Conservation (phyloP, 2,888 invertebrate genomes). For the Ichneumoninae sp. region DNA sequence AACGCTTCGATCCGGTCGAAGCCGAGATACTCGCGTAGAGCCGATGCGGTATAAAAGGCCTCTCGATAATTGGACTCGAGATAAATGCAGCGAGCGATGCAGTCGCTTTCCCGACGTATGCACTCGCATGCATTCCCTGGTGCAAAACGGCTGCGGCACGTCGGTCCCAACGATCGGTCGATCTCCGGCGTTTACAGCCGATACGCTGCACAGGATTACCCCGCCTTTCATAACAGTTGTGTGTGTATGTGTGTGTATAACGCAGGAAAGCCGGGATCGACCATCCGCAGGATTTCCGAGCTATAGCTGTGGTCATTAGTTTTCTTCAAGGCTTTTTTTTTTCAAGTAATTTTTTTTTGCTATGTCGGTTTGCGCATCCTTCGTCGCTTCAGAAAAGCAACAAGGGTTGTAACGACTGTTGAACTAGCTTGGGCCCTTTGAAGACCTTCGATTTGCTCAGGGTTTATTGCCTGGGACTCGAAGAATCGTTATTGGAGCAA, state of each 20-base stretch:
- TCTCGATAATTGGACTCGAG: conserved; percentile 59
- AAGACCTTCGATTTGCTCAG: conserved; percentile 62
- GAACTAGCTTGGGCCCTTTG: conserved; percentile 58
- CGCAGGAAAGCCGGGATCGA: conserved; percentile 37
- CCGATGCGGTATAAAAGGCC: conserved; percentile 37
- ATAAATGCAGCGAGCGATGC: conserved; percentile 48
- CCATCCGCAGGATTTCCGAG: conserved; percentile 36
- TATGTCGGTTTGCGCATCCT: neutral
- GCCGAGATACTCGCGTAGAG: conserved; percentile 13
- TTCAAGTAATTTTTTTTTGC: conserved; percentile 27
- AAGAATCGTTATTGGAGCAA: conserved; percentile 68
- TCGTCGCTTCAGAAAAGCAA: conserved; percentile 16
- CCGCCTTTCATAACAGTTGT: conserved; percentile 49
- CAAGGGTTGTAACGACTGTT: conserved; percentile 50
- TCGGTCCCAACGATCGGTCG: conserved; percentile 46
- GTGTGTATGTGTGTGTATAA: conserved; percentile 4
- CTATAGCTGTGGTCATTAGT: conserved; percentile 27
- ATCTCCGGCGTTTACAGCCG: conserved; percentile 52
- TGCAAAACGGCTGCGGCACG: conserved; percentile 18
- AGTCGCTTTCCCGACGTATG: conserved; percentile 34
- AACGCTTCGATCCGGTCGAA: conserved; percentile 51
- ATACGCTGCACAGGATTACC: conserved; percentile 33
- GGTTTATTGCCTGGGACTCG: conserved; percentile 36
- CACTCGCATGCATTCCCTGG: conserved; percentile 16
- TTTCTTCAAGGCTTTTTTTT: conserved; percentile 26